Evolutionary conservation across 2,797 vertebrate genomes (phyloP), one percentile per base, ranked within the genome.

Genomic region (Steatocranus sp.): DNA sequence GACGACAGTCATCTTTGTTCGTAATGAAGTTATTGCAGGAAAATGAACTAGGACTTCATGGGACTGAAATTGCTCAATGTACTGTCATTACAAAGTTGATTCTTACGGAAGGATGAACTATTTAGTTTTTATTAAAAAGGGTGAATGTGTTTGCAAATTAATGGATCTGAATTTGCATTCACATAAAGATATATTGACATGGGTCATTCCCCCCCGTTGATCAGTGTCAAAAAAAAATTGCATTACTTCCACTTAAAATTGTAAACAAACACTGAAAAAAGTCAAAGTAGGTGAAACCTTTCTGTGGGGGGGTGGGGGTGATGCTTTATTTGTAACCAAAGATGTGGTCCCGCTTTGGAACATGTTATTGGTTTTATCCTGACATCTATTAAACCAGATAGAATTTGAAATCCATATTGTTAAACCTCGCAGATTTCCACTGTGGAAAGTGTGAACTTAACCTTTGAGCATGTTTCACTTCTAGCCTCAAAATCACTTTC

Each of bases 261-360:
- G 79, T 75, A 77, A 90, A 82, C 80, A 66, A 86, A 81, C 77
- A 70, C 81, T 75, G 34, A 83, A 79, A n/a, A 80, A 77, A 56
- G 76, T 51, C 25, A 56, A 51, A 23, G 58, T 78, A 53, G 76
- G 87, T 88, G 81, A 84, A 83, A 82, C 79, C 82, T 88, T 92
- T 88, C 77, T 74, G 11, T 41, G 80, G 78, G 70, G 86, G 81
- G 25, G 25, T 25, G 75, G 76, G 51, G 54, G 85, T 79, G 83
- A 91, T 92, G 93, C 92, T 94, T 94, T 93, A 93, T 94, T 94
- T 93, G 91, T 94, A 94, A 94, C 94, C 94, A 94, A 95, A 95
- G 94, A 95, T 80, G 89, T 94, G 93, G 94, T 95, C 94, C 89
- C 84, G 90, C 89, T 92, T 92, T 91, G 88, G 83, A 86, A 90